Base-by-base conservation (phyloP, 37 sponge, comb jelly and placozoan species). In the Diacarnus erythraeanus region DNA sequence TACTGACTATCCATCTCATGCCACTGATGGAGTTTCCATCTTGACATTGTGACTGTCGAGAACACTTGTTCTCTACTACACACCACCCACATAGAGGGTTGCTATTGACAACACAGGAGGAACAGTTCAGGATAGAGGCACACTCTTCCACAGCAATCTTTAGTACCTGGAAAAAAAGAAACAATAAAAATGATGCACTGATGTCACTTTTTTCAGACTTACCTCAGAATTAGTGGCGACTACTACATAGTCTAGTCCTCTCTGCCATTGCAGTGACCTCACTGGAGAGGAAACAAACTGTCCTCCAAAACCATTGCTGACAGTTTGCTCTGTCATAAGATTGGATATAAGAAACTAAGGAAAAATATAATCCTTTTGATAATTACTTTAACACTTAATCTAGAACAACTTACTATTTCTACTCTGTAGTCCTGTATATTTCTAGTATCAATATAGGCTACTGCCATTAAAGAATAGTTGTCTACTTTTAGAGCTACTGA, bases 31-130 rank as follows among this genome's bases (percentile, higher is more conserved):
- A 77, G 80, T 90, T 83, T 60, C 61, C 61, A 60, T 60, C 61
- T 42, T 69, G 29, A 74, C 95, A 94, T 61, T 77, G 69, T 40
- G 83, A 72, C 69, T 58, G 76, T 42, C 89, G 73, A 57, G 86
- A 87, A 69, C 95, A 94, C 89, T 88, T 88, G 75, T 87, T 85
- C 86, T 94, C 92, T 64, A 94, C 79, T 30, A 70, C 75, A 81
- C 95, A 94, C 95, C 95, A 94, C 18, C 95, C 95, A 84, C 95
- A 94, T 65, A 94, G 78, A 36, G 92, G 92, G 72, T 87, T 84
- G 34, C 20, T 18, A 47, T 57, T 25, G 56, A 12, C 77, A 35
- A 69, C 42, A 71, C 91, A 90, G 59, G 66, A 51, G 40, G 37
- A 43, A 58, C 91, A 90, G 59, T 74, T 63, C 4, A 66, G 68